These are phyloP conservation scores for Trichogramma dendrolimi DNA, from an alignment of 2,888 invertebrate species.

Conservation along the genomic window DNA sequence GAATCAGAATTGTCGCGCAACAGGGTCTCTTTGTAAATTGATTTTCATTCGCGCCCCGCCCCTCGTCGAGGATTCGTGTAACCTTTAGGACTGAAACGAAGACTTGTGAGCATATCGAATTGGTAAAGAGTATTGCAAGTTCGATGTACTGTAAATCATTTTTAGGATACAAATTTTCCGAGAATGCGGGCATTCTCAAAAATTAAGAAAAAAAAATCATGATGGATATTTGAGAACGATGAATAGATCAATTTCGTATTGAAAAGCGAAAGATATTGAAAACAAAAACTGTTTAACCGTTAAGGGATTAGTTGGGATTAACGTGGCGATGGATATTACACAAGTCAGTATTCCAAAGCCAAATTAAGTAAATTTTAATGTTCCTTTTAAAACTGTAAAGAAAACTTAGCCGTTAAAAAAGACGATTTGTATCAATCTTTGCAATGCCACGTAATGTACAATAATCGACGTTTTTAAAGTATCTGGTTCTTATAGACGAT, in stretches of 20 bases:
- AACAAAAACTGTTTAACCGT: slow-evolving; percentile 21
- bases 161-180: background rate
- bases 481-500: too few species aligned
- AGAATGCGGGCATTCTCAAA: slow-evolving; percentile 29
- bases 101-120: background rate
- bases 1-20: too few species aligned
- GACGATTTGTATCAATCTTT: slow-evolving; percentile 20
- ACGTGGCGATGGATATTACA: slow-evolving; percentile 31
- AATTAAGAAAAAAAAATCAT: slow-evolving; percentile 5
- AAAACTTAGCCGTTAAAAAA: slow-evolving; percentile 27
- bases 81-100: background rate
- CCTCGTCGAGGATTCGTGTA: background rate
- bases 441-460: slow-evolving; percentile 24
- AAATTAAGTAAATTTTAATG: slow-evolving; percentile 32
- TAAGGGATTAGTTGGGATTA: slow-evolving; percentile 29
- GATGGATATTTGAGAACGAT: slow-evolving; percentile 9
- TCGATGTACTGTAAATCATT: background rate
- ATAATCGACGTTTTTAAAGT: slow-evolving; percentile 16
- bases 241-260: slow-evolving; percentile 21
- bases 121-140: background rate
- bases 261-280: slow-evolving; percentile 21
- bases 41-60: too few species aligned
- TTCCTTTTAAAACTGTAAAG: slow-evolving; percentile 30
- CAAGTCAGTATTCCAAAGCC: slow-evolving; percentile 32
- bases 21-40: too few species aligned